A percentile compares a stretch with the other conserved stretches of the same genome.
These are phyloP conservation scores for Orientallactaga bullata DNA, from an alignment of 2,113 vertebrate species.

Conservation along the genomic window DNA sequence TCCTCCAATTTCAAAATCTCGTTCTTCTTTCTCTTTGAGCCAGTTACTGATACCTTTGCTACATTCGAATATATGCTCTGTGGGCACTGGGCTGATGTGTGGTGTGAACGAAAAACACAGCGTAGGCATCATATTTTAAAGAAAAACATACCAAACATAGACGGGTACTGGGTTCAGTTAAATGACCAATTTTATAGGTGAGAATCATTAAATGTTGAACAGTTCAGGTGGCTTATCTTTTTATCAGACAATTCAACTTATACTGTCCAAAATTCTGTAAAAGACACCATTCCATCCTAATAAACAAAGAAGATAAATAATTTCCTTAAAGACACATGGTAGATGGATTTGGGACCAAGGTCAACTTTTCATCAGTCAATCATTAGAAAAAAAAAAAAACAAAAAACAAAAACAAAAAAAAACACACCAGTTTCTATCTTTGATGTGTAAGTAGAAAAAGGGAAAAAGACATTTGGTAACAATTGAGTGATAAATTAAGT, in stretches of 20 bases:
- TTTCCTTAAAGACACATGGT: not conserved
- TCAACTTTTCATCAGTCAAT: slow-evolving; percentile 24
- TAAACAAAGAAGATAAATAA: slow-evolving; percentile 55
- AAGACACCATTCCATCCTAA: not conserved
- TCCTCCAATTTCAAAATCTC: not conserved
- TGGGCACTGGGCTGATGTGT: not conserved
- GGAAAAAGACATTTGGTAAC: not conserved
- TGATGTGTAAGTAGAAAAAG: slow-evolving; percentile 29
- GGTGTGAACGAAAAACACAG: not conserved
- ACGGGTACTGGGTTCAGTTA: not conserved
- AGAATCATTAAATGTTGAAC: slow-evolving; percentile 36
- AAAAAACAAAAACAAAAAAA: too few species aligned
- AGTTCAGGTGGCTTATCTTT: not conserved
- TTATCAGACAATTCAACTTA: not conserved
- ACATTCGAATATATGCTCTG: not conserved
- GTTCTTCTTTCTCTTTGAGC: not conserved
- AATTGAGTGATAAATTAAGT: not conserved
- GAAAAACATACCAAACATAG: not conserved
- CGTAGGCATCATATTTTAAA: slow-evolving; percentile 15
- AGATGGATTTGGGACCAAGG: not conserved
- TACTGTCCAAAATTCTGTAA: slow-evolving; percentile 6
- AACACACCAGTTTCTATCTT: not conserved
- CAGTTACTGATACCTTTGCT: not conserved
- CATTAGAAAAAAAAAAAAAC: slow-evolving; percentile 47
- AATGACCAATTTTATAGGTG: not conserved